Evolutionary conservation across 2,888 invertebrate genomes (phyloP).

Genomic region (Archips xylosteana): DNA sequence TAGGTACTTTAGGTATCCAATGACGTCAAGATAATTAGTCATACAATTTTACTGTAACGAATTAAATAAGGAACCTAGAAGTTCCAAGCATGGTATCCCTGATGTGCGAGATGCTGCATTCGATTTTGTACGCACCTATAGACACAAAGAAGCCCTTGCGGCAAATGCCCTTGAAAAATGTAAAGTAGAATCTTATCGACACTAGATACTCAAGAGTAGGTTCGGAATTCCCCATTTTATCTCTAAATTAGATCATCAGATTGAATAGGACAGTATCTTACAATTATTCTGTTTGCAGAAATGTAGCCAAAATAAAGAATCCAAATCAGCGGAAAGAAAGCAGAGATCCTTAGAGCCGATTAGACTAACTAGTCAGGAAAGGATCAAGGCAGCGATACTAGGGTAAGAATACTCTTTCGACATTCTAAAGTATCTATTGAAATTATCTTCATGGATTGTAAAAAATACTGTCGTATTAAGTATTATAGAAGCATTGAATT

Average conservation of each 20-base stretch:
- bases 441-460: too few species aligned
- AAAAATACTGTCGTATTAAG: too few species aligned
- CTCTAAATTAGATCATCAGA: constrained; percentile 8
- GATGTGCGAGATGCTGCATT: too few species aligned
- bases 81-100: too few species aligned
- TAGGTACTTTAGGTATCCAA: too few species aligned
- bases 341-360: constrained; percentile 59
- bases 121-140: too few species aligned
- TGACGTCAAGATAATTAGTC: too few species aligned
- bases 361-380: constrained; percentile 44
- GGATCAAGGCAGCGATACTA: constrained; percentile 33
- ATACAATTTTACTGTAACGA: too few species aligned
- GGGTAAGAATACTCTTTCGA: constrained; percentile 17
- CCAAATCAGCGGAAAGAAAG: constrained; percentile 45
- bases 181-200: neutral
- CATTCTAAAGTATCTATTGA: too few species aligned
- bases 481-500: too few species aligned
- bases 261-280: neutral
- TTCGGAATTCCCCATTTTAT: constrained; percentile 2
- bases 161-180: neutral
- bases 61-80: too few species aligned
- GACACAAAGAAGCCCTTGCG: neutral
- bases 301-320: constrained; percentile 50
- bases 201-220: neutral
- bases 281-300: constrained; percentile 49